Base-by-base conservation (phyloP, 2,888 invertebrate species). In the Megalurothrips usitatus region DNA sequence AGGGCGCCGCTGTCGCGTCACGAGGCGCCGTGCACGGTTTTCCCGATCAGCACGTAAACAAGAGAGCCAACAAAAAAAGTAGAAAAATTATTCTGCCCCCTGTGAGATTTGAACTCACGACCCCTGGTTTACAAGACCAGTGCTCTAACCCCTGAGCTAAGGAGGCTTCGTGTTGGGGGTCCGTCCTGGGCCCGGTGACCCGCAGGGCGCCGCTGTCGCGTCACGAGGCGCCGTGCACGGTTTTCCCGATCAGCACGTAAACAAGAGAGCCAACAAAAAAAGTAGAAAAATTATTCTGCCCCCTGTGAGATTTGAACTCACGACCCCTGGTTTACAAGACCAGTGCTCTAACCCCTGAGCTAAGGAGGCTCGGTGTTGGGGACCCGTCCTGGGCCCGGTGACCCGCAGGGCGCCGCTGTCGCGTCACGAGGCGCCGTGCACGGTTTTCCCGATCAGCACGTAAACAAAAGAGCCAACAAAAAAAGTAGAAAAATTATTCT, bases 41-140 rank as follows among this genome's bases (percentile, higher is more conserved):
- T 43, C 6, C 34, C 34, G 34, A 43, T 43, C 34, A n/a, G 17
- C 17, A 8, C 52, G n/a, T 14, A 58, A 14, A 17, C 17, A 17
- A 12, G 17, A 19, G 12, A 19, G 17, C 58, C 0, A 6, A n/a
- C 8, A 58, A 19, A n/a, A n/a, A n/a, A n/a, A n/a, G n/a, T n/a
- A n/a, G n/a, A n/a, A 6, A 19, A 58, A 17, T n/a, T 58, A 8
- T 58, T 14, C 58, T 58, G 58, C 58, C 58, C 58, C 58, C 58
- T 58, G 58, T 58, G 58, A 58, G 58, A 58, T 58, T 58, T 58
- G 58, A 58, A 58, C 58, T 58, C 58, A 58, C 58, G 58, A 58
- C 58, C 58, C 58, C 58, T 58, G 58, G 58, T 58, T 58, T 58
- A 58, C 58, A 58, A 58, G 58, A 58, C 58, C 58, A 58, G 58